phyloP scores from a whole-genome alignment of 2,113 vertebrate genomes.

The Oenanthe melanoleuca region DNA sequence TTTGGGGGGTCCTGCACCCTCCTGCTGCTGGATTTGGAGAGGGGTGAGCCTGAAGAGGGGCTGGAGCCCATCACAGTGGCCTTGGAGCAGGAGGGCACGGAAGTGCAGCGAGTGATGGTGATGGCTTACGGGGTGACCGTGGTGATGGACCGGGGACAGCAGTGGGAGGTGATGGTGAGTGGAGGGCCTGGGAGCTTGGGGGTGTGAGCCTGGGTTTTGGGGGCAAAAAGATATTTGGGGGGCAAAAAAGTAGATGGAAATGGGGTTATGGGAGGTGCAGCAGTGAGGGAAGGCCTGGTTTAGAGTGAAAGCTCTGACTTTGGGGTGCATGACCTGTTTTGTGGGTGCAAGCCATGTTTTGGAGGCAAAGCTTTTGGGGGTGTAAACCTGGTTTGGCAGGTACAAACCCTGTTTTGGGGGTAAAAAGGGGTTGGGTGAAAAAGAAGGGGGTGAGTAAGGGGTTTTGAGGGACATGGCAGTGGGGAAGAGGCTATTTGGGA shows the following conservation, averaged over 20 bases:
- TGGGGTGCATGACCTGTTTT: neutral
- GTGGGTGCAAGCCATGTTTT: neutral
- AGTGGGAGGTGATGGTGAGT: slow-evolving; percentile 67
- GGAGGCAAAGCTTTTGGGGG: neutral
- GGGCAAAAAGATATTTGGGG: no score
- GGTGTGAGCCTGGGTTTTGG: neutral
- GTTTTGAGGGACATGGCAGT: neutral
- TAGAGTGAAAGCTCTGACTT: neutral
- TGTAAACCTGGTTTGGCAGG: neutral
- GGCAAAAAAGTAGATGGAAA: neutral
- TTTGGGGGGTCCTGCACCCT: slow-evolving; percentile 63
- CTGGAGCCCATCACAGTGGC: neutral
- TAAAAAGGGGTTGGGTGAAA: neutral
- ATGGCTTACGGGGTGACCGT: neutral
- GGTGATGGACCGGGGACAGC: neutral
- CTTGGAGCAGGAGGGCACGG: neutral
- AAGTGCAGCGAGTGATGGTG: slow-evolving; percentile 37
- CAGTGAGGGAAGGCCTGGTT: neutral
- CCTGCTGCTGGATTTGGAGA: neutral
- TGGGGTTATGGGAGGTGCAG: neutral
- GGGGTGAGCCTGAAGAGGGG: rapidly evolving
- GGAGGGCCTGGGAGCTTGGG: neutral
- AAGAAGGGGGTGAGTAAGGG: neutral
- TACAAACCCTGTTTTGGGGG: no score
- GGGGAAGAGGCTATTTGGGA: neutral